phyloP scores from a whole-genome alignment of 1,140 invertebrate genomes.

The Euschistus heros region DNA sequence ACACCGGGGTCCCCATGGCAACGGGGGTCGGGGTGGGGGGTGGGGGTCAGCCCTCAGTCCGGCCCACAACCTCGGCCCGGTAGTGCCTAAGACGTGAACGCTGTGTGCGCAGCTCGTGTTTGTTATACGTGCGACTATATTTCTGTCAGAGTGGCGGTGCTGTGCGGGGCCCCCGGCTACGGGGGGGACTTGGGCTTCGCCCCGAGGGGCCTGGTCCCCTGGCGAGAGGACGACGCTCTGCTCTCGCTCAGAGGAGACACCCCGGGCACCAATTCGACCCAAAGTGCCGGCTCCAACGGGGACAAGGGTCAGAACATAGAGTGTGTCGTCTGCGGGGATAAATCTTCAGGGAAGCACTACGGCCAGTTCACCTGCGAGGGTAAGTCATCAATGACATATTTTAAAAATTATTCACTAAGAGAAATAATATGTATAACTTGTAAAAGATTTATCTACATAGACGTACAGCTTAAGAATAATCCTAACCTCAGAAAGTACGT shows the following conservation, averaged over 20 bases:
- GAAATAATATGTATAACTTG: too few relatives aligned
- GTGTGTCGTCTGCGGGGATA: slow-evolving; percentile 98
- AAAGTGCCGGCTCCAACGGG: slow-evolving; percentile 57
- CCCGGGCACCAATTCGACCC: slow-evolving; percentile 63
- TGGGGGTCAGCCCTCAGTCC: slow-evolving; percentile 12
- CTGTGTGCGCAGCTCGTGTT: not conserved
- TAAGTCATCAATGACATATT: too few relatives aligned
- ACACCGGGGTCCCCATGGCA: slow-evolving; percentile 15
- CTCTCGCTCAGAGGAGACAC: slow-evolving; percentile 44
- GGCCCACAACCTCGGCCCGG: not conserved
- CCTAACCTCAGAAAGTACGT: too few relatives aligned
- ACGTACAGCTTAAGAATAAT: too few relatives aligned
- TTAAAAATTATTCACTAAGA: too few relatives aligned
- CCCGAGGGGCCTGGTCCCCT: slow-evolving; percentile 53
- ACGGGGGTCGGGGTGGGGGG: slow-evolving; percentile 15
- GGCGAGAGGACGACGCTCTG: slow-evolving; percentile 48
- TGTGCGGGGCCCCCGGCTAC: slow-evolving; percentile 32
- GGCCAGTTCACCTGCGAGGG: slow-evolving; percentile 99
- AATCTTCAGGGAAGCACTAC: slow-evolving; percentile 97
- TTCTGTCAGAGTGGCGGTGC: slow-evolving; percentile 31
- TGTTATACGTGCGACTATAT: not conserved
- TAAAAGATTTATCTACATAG: too few relatives aligned
- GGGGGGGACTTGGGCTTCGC: slow-evolving; percentile 41
- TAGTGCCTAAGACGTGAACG: slow-evolving; percentile 1
- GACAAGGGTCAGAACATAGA: slow-evolving; percentile 84